phyloP scores from a whole-genome alignment of 2,797 vertebrate species.

The Gephyroberyx darwinii region DNA sequence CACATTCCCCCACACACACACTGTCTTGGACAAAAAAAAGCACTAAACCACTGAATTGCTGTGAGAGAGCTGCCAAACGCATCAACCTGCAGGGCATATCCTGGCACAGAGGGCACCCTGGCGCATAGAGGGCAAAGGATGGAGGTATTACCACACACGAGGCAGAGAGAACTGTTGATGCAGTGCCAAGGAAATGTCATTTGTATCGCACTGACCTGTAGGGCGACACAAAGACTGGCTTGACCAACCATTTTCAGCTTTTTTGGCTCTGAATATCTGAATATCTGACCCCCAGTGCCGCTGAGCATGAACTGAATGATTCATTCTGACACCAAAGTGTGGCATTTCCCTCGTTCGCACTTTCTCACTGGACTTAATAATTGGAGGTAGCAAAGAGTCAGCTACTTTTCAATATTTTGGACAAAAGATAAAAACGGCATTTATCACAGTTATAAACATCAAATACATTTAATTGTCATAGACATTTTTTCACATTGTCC shows the following conservation, averaged over 20 bases:
- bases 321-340: neutral
- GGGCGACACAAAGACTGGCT: conserved; percentile 39
- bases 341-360: conserved; percentile 5
- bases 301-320: neutral
- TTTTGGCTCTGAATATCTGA: conserved; percentile 17
- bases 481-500: neutral
- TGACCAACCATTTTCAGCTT: conserved; percentile 2
- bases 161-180: conserved; percentile 50
- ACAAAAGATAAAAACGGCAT: conserved; percentile 1
- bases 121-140: conserved; percentile 44
- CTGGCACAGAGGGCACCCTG: conserved; percentile 52
- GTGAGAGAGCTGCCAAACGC: conserved; percentile 63
- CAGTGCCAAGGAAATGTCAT: conserved; percentile 63
- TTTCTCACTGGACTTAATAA: conserved; percentile 10
- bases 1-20: conserved; percentile 11
- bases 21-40: conserved; percentile 39
- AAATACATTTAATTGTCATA: neutral
- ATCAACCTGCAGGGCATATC: conserved; percentile 60
- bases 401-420: neutral
- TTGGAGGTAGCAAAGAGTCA: neutral
- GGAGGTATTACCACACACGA: conserved; percentile 52
- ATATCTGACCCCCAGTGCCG: conserved; percentile 8
- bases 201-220: conserved; percentile 48
- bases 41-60: conserved; percentile 55
- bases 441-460: neutral